These are phyloP conservation scores for Agrochola litura DNA, from an alignment of 2,888 invertebrate genomes.

Conservation along the genomic window DNA sequence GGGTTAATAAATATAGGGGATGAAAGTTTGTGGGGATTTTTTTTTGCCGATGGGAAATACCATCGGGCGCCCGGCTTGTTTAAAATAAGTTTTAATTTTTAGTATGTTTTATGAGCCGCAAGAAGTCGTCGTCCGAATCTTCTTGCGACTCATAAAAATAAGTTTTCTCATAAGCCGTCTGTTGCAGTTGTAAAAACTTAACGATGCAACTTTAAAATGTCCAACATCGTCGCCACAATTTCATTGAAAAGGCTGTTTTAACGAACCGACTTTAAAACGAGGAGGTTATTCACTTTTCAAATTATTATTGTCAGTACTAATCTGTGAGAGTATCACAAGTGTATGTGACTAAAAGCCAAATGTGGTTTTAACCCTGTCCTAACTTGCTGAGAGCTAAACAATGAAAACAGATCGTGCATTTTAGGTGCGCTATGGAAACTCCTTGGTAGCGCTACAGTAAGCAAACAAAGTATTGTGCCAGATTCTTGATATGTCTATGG, in stretches of 20 bases:
- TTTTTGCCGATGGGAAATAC: neutral
- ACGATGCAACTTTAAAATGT: constrained; percentile 62
- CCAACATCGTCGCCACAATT: constrained; percentile 37
- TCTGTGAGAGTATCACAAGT: neutral
- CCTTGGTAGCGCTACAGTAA: constrained; percentile 12
- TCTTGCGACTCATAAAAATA: constrained; percentile 64
- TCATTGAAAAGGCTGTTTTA: constrained; percentile 44
- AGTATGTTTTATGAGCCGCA: constrained; percentile 28
- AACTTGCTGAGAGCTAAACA: constrained; percentile 27
- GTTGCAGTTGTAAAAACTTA: constrained; percentile 65
- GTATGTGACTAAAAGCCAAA: constrained; percentile 20
- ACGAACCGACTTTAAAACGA: constrained; percentile 48
- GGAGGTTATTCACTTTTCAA: constrained; percentile 52
- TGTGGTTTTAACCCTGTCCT: constrained; percentile 5
- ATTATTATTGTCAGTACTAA: constrained; percentile 40
- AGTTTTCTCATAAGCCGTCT: constrained; percentile 59
- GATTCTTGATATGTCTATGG: too few species aligned
- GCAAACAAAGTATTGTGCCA: constrained; percentile 30
- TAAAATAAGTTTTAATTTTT: constrained; percentile 15
- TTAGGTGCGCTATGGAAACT: constrained; percentile 17
- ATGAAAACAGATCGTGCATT: constrained; percentile 42
- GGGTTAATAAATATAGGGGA: neutral
- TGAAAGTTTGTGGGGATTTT: neutral
- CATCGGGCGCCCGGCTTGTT: neutral
- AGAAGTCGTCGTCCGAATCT: constrained; percentile 48